phyloP scores from a whole-genome alignment of 2,113 vertebrate species.

The Nothoprocta pentlandii region DNA sequence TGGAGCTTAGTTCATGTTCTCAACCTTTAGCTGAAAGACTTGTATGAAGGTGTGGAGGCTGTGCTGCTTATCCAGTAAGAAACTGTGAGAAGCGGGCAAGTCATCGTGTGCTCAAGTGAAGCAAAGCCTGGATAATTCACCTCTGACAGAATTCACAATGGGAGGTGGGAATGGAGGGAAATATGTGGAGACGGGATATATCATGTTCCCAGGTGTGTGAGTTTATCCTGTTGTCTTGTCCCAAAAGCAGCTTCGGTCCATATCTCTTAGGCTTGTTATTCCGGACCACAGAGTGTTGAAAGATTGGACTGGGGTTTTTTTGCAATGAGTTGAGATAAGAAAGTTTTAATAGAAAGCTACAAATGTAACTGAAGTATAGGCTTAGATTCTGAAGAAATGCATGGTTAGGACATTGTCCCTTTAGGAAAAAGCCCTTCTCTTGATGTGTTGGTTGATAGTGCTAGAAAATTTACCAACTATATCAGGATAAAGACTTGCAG shows the following conservation, averaged over 20 bases:
- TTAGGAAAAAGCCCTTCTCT: neutral
- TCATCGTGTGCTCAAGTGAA: neutral
- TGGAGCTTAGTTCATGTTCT: neutral
- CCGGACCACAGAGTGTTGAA: neutral
- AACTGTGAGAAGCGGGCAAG: accelerated
- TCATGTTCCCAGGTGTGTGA: neutral
- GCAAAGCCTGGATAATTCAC: neutral
- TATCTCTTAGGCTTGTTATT: neutral
- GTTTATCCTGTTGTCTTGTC: neutral
- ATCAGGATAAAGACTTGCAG: neutral
- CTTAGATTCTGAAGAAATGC: neutral
- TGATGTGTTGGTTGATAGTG: neutral
- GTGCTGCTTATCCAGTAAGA: neutral
- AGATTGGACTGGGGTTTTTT: neutral
- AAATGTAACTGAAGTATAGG: neutral
- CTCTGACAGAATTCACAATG: neutral
- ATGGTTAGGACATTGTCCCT: neutral
- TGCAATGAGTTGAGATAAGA: neutral
- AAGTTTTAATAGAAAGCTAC: neutral
- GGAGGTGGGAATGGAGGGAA: neutral
- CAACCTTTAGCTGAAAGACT: neutral
- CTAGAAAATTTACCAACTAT: neutral
- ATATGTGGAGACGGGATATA: neutral
- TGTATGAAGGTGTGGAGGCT: slow-evolving; percentile 8
- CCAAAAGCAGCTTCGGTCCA: neutral